Evolutionary conservation across 2,888 invertebrate species (phyloP), one percentile per base, ranked within the genome.

Genomic region (Eupsilia transversa): DNA sequence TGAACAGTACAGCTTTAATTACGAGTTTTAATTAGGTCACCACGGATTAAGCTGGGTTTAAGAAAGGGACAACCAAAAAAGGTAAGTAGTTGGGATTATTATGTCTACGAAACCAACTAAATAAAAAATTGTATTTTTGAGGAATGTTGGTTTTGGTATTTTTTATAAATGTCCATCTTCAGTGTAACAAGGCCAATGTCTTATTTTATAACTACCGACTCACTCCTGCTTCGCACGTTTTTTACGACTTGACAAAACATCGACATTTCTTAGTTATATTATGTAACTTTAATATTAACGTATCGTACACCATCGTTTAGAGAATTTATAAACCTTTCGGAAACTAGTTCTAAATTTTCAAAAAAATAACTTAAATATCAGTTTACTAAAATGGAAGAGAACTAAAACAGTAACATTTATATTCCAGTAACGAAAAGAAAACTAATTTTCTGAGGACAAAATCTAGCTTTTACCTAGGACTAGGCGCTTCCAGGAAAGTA

Each of bases 21-120:
- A 70, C 54, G 76, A 82, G 23, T 79, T 79, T 77, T 77, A 77
- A 82, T 77, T 68, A 82, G 35, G 52, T 7, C 61, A 41, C 14
- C n/a, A n/a, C 54, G 78, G 60, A 49, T n/a, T 68, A 59, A 57
- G 46, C 54, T 7, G 33, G 38, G 49, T 23, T 69, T 41, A 77
- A 65, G 49, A 54, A 17, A 0, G n/a, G 17, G 20, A 27, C 43
- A 30, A 14, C 49, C 52, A 60, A 79, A 82, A 80, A 70, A 64
- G 2, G n/a, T n/a, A n/a, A n/a, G n/a, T 27, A 35, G 54, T 43
- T 41, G 2, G 30, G 49, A 38, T 57, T 46, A 63, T 30, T 33
- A n/a, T 30, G 61, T 30, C 38, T 33, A n/a, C n/a, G n/a, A 52
- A n/a, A n/a, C 52, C 12, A 10, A 33, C 7, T n/a, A 33, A 57